Base-by-base conservation (phyloP, 2,888 invertebrate genomes). In the Emesis russula region DNA sequence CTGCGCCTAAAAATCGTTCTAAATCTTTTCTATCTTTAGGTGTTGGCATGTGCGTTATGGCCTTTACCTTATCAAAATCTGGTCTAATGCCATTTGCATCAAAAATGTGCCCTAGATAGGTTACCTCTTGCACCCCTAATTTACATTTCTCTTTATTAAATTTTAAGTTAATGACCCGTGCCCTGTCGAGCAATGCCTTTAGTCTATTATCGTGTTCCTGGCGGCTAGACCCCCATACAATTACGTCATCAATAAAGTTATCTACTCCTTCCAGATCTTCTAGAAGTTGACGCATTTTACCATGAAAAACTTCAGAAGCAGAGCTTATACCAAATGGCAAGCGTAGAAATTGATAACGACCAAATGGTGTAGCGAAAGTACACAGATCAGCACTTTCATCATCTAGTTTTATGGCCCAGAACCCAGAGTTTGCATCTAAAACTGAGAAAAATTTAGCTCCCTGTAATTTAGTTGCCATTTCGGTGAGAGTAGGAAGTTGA, bases 291-390 rank as follows among this genome's bases (percentile, higher is more conserved):
- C 92, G 85, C 6, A 70, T 66, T 7, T 81, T 83, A 86, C 83
- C 2, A 83, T 70, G 25, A 88, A 93, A 93, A 13, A 93, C 85
- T 83, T 94, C 94, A 31, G 88, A 66, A 2, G 91, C 90, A 70
- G 88, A 92, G 44, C 86, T 91, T 18, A 94, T 80, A 7, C 92
- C 93, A 71, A 81, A 94, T 0, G 95, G 94, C 58, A 92, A 58
- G 0, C 91, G 77, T 25, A 91, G 53, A 80, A 86, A 94, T 74
- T 81, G 75, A 58, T 77, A 85, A 15, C 81, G 70, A 7, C 71
- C 77, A 63, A 81, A 81, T 11, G 81, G 63, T 5, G 78, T 85
- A 25, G 25, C 53, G 15, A 94, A 95, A 2, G 94, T 95, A 75
- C 93, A 94, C 11, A 94, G 58, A 48, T 92, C 88, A 1, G 93